Base-by-base conservation (phyloP, 2,888 invertebrate genomes). In the Apocheima hispidaria region DNA sequence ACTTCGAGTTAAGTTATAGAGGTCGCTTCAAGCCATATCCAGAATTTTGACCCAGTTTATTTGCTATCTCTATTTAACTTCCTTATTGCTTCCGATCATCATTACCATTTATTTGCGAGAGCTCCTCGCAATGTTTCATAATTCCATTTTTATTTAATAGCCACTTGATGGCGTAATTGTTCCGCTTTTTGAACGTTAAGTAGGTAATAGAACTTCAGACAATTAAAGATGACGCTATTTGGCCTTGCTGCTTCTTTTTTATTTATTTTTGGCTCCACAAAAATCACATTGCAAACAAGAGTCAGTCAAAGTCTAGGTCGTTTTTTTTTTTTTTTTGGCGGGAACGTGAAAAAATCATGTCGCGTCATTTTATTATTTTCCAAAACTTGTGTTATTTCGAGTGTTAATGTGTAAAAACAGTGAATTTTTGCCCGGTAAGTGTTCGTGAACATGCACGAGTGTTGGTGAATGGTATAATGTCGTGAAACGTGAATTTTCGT, bases 1-100 rank as follows among this genome's bases (percentile, higher is more conserved):
- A 49, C 14, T 36, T 21, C 14, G 18, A 20, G 12, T n/a, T 7
- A 36, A 38, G 38, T 26, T 23, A 40, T 16, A 20, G 14, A 28
- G 38, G 28, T 51, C 36, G 18, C 16, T 20, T 65, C 60, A 41
- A 68, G 64, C 41, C 26, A 7, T 38, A 56, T 43, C 55, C 50
- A 56, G 23, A 49, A 49, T 26, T 41, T 21, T 9, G 40, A 21
- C 66, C 30, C 49, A 28, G 57, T 61, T 43, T 26, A 26, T 35
- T 41, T 40, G 18, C 40, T 48, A 54, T 57, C 59, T 71, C 68
- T 71, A 77, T 77, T 73, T 77, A 74, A 78, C 77, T 74, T 70
- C 69, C 73, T 79, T 75, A 78, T 82, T 76, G 76, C 75, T 72
- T 75, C 71, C 75, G 73, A 81, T 78, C 73, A 76, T 70, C 76